Conservation (phyloP, 2,113 vertebrate species). For the Strix uralensis region DNA sequence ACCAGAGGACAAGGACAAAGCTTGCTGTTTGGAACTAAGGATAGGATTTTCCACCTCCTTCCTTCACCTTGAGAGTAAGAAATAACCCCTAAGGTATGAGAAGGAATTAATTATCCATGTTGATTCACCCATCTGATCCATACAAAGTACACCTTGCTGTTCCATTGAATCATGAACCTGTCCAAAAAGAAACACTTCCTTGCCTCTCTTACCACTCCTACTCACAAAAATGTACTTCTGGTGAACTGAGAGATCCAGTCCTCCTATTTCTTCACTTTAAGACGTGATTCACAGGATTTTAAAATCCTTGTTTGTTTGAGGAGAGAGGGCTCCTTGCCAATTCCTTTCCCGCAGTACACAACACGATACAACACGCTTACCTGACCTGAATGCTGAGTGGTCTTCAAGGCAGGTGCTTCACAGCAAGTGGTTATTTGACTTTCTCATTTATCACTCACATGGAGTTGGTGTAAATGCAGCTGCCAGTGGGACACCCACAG, state of each 20-base stretch:
- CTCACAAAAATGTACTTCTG: neutral
- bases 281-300: neutral
- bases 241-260: neutral
- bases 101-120: neutral
- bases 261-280: neutral
- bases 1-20: neutral
- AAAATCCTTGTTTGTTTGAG: neutral
- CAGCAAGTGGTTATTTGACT: neutral
- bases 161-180: neutral
- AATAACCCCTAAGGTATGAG: neutral
- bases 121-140: neutral
- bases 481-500: neutral
- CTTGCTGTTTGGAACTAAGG: neutral
- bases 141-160: neutral
- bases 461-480: neutral
- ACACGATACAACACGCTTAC: neutral
- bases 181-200: neutral
- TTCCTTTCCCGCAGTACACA: neutral
- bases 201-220: neutral
- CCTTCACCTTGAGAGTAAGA: neutral
- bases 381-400: neutral
- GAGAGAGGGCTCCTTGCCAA: neutral
- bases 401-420: neutral
- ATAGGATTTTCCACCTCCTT: neutral
- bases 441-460: neutral